These are phyloP conservation scores for Hemistola chrysoprasaria DNA, from an alignment of 2,888 invertebrate species.

Conservation along the genomic window DNA sequence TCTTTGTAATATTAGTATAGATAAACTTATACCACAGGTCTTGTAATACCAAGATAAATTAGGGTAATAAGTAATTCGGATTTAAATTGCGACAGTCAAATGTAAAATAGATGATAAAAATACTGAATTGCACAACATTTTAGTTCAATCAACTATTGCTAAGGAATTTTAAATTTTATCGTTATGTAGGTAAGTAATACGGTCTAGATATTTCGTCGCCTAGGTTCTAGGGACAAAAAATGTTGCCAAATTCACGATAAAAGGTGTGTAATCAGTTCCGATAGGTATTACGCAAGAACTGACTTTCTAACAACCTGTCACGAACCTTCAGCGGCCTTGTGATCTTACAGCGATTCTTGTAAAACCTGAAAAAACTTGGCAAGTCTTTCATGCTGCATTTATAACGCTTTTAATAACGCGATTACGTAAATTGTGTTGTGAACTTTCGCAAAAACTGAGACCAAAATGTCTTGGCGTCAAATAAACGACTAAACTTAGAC, in stretches of 20 bases:
- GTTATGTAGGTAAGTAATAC: constrained; percentile 8
- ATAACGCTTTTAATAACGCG: constrained; percentile 14
- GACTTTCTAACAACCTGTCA: constrained; percentile 56
- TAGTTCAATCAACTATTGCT: constrained; percentile 9
- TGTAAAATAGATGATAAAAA: too few relatives aligned
- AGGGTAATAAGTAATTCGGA: too few relatives aligned
- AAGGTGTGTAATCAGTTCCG: constrained; percentile 45
- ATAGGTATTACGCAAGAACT: constrained; percentile 49
- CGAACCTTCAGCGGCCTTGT: constrained; percentile 53
- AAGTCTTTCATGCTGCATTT: constrained; percentile 17
- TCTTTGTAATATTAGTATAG: too few relatives aligned
- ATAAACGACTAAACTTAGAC: background rate
- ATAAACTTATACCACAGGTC: too few relatives aligned
- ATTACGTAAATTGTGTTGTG: constrained; percentile 9
- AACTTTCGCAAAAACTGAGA: constrained; percentile 6
- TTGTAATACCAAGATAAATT: too few relatives aligned
- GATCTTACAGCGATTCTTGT: constrained; percentile 27
- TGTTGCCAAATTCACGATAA: constrained; percentile 34
- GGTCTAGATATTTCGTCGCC: constrained; percentile 24
- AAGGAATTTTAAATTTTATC: constrained; percentile 11
- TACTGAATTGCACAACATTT: too few relatives aligned
- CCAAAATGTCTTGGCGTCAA: background rate
- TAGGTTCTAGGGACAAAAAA: constrained; percentile 26
- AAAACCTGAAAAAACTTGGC: constrained; percentile 19
- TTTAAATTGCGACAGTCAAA: too few relatives aligned